Evolutionary conservation across 2,888 invertebrate genomes (phyloP).

Genomic region (Phoronis australis): DNA sequence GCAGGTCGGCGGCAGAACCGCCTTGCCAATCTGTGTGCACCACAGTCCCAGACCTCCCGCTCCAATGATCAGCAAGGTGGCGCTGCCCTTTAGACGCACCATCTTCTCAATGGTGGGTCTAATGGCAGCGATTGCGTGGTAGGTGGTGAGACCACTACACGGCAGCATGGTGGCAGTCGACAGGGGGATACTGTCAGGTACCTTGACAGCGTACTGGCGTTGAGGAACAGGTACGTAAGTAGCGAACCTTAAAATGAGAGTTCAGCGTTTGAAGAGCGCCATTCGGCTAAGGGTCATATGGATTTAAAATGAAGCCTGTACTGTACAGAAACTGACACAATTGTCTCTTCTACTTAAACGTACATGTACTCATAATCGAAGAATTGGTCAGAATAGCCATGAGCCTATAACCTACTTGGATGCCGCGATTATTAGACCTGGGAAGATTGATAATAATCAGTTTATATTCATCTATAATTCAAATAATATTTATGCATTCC

Average conservation of each 20-base stretch:
- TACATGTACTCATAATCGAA: no score
- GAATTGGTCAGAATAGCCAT: no score
- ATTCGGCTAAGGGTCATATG: no score
- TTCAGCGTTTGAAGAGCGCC: no score
- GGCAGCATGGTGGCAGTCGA: not conserved
- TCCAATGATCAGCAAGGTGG: constrained; percentile 6
- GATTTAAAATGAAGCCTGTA: no score
- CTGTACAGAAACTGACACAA: no score
- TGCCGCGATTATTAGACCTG: no score
- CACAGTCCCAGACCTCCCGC: constrained; percentile 12
- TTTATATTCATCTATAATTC: no score
- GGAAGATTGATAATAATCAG: no score
- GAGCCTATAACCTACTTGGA: no score
- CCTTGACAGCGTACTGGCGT: not conserved
- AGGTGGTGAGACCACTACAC: not conserved
- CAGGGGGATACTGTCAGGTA: not conserved
- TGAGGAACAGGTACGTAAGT: not conserved
- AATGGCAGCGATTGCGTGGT: not conserved
- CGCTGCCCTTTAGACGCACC: not conserved
- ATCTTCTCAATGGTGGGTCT: constrained; percentile 2
- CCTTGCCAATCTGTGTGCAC: constrained; percentile 9
- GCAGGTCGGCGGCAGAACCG: not conserved
- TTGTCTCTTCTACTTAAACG: no score
- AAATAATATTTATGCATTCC: no score
- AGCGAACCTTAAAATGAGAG: not conserved